Evolutionary conservation across 2,797 vertebrate genomes (phyloP).

Genomic region (Australoheros facetus): DNA sequence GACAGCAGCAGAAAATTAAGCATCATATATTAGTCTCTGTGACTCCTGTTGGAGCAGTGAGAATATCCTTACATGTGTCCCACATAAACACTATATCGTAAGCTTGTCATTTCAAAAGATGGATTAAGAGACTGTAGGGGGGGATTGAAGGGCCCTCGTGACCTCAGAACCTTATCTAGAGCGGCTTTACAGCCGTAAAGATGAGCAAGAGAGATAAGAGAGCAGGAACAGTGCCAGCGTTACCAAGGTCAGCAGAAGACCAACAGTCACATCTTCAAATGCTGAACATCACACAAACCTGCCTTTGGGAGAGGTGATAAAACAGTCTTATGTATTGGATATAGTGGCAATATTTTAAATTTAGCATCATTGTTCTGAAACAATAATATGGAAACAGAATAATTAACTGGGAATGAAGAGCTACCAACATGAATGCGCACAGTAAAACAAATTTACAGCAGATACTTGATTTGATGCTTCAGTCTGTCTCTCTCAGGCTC

Average conservation of each 20-base stretch:
- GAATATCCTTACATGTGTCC: neutral
- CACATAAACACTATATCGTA: neutral
- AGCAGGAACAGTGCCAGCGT: neutral
- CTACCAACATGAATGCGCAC: constrained; percentile 1
- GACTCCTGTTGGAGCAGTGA: neutral
- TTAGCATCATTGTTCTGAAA: neutral
- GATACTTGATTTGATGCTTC: neutral
- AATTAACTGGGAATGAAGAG: constrained; percentile 26
- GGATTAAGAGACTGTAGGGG: constrained; percentile 7
- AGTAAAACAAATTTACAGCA: neutral
- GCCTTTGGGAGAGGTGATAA: neutral
- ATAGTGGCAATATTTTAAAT: neutral
- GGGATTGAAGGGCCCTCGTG: constrained; percentile 30
- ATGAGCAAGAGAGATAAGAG: constrained; percentile 42
- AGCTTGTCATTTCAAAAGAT: neutral
- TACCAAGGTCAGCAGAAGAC: constrained; percentile 42
- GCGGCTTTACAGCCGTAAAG: constrained; percentile 29
- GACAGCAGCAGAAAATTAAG: neutral
- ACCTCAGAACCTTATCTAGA: constrained; percentile 53
- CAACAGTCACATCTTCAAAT: constrained; percentile 14
- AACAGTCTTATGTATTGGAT: neutral
- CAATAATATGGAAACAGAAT: neutral
- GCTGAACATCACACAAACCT: constrained; percentile 15
- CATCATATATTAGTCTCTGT: neutral
- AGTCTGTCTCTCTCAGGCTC: neutral